A percentile compares a stretch with the other conserved stretches of the same genome.
Evolutionary conservation across 2,888 invertebrate species (phyloP).

Genomic region (Zygothrica quintamaculata): DNA sequence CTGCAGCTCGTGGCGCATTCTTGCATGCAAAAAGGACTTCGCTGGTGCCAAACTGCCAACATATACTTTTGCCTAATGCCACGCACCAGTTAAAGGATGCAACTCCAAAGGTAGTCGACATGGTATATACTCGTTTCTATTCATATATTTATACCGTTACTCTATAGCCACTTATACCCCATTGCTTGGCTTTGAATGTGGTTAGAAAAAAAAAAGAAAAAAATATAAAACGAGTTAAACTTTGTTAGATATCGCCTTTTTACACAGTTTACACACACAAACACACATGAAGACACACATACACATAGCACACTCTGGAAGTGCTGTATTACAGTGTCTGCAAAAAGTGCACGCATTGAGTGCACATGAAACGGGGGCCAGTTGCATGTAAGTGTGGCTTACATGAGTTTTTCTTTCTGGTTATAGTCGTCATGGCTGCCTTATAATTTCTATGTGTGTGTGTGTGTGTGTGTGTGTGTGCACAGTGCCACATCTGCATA

Average conservation of each 20-base stretch:
- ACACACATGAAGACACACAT: too few species aligned
- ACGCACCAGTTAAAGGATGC: neutral
- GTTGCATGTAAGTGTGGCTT: slow-evolving; percentile 73
- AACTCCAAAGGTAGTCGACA: neutral
- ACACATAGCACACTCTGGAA: slow-evolving; percentile 4
- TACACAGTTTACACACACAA: too few species aligned
- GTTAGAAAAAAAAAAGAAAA: neutral
- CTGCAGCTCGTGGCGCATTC: slow-evolving; percentile 51
- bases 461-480: slow-evolving; percentile 11
- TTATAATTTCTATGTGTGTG: slow-evolving; percentile 65
- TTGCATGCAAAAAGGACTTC: slow-evolving; percentile 69
- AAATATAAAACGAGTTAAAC: slow-evolving; percentile 67
- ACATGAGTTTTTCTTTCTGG: slow-evolving; percentile 64
- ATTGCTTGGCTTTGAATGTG: neutral
- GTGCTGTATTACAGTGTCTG: slow-evolving; percentile 55
- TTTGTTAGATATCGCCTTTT: slow-evolving; percentile 72
- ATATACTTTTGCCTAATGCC: slow-evolving; percentile 42
- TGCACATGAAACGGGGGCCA: slow-evolving; percentile 53
- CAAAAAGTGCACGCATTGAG: slow-evolving; percentile 72
- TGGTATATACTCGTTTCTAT: slow-evolving; percentile 15
- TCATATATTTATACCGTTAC: neutral
- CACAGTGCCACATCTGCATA: too few species aligned
- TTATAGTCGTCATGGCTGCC: slow-evolving; percentile 78
- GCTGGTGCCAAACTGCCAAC: slow-evolving; percentile 60
- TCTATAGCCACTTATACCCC: slow-evolving; percentile 14